These are phyloP conservation scores for Knipowitschia caucasica DNA, from an alignment of 2,797 vertebrate species.

Conservation along the genomic window DNA sequence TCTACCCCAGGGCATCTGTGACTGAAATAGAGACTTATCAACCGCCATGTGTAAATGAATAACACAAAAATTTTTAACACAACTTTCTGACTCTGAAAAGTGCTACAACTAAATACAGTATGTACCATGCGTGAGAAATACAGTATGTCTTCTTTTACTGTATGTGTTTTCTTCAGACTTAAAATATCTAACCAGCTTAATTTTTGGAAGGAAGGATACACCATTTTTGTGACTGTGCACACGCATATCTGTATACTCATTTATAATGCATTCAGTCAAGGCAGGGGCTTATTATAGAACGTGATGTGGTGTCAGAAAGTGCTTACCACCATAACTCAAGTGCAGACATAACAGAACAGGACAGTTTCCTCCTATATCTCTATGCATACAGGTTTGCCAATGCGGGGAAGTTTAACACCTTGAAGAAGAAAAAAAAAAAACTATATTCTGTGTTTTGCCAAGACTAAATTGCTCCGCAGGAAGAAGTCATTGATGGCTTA, in stretches of 20 bases:
- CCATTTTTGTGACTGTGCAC: neutral
- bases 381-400: constrained; percentile 2
- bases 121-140: too few species aligned
- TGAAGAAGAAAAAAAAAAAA: neutral
- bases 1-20: too few species aligned
- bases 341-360: constrained; percentile 47
- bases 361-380: constrained; percentile 30
- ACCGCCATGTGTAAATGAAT: too few species aligned
- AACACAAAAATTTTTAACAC: too few species aligned
- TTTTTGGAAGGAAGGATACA: constrained; percentile 6
- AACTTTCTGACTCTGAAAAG: too few species aligned
- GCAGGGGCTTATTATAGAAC: constrained; percentile 65
- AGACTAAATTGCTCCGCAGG: constrained; percentile 17
- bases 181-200: constrained; percentile 9
- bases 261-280: constrained; percentile 70
- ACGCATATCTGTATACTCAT: constrained; percentile 51
- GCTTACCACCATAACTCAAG: constrained; percentile 56
- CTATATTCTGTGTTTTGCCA: constrained; percentile 30
- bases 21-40: too few species aligned
- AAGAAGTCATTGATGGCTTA: constrained; percentile 18
- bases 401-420: neutral
- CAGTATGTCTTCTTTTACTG: too few species aligned
- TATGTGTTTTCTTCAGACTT: too few species aligned
- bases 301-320: constrained; percentile 65
- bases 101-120: too few species aligned